A percentile compares a stretch with the other conserved stretches of the same genome.
These are phyloP conservation scores for Pristionchus arcanus DNA, from an alignment of 2,888 invertebrate genomes.

Conservation along the genomic window DNA sequence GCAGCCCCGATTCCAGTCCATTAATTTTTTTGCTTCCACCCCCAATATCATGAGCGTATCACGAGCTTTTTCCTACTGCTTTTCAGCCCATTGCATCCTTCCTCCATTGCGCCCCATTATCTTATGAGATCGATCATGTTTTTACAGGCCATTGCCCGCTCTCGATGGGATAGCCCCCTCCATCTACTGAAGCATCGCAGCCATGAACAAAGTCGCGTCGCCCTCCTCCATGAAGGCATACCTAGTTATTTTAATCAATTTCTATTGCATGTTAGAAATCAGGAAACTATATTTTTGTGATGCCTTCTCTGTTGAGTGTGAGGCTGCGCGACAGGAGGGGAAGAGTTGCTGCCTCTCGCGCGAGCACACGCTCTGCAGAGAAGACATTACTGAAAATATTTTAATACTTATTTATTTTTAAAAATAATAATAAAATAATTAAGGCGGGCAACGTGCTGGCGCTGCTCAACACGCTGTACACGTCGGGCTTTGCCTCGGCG, in stretches of 20 bases:
- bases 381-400: too few relatives aligned
- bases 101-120: background rate
- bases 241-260: constrained; percentile 43
- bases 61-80: background rate
- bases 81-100: background rate
- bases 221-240: constrained; percentile 57
- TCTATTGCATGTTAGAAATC: background rate
- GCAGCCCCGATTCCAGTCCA: background rate
- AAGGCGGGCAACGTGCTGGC: constrained; percentile 71
- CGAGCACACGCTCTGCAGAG: too few relatives aligned
- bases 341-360: too few relatives aligned
- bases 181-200: background rate
- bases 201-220: constrained; percentile 47
- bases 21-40: background rate
- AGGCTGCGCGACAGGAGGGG: too few relatives aligned
- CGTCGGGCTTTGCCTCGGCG: constrained; percentile 76
- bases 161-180: background rate
- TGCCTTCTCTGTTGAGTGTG: too few relatives aligned
- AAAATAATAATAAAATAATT: background rate
- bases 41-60: background rate
- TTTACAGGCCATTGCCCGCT: constrained; percentile 48
- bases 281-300: too few relatives aligned
- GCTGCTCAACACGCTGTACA: constrained; percentile 75
- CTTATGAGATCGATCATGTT: too few relatives aligned
- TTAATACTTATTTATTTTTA: background rate